Evolutionary conservation across 2,888 invertebrate genomes (phyloP), one percentile per base, ranked within the genome.

Genomic region (Scaptodrosophila latifasciaeformis): DNA sequence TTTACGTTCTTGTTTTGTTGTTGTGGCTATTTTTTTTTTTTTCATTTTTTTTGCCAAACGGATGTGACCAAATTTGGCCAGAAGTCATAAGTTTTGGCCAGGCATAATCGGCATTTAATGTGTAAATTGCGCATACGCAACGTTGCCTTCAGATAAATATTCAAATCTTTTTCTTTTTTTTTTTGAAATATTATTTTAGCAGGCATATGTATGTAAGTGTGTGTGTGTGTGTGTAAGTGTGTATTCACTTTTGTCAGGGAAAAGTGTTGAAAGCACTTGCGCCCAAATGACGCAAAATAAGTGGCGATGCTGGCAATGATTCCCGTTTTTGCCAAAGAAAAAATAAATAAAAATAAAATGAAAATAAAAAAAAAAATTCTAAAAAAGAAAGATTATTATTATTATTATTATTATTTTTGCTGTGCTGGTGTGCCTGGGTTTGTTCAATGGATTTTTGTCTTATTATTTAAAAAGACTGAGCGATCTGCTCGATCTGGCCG

Each of bases 71-170:
- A 49, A 54, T 54, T 59, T 49, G 61, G 61, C 19, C 56, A 56
- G 49, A 48, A 21, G 49, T 48, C 19, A 13, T 12, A 10, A 7
- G 18, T 12, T 43, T n/a, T 27, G 19, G 17, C 15, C 10, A 7
- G n/a, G 17, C 44, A 2, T n/a, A 10, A 18, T 13, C 18, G 10
- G 55, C 45, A 34, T 31, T 52, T 46, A 35, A 21, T 18, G 10
- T 44, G 9, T 35, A 70, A 61, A 62, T 67, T 61, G 63, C 72
- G 71, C 76, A 72, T 72, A 78, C 72, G 76, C 71, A 40, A 49
- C 69, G 61, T 43, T 29, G 44, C 62, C 54, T 49, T 34, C 59
- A 51, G 47, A 51, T 51, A 46, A 57, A 50, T 55, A 54, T 55
- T 37, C 46, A 58, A 17, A 17, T 12, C 35, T 2, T 30, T 13